Evolutionary conservation across 2,797 vertebrate species (phyloP).

Genomic region (Lepidocolaptes lacrymiger): DNA sequence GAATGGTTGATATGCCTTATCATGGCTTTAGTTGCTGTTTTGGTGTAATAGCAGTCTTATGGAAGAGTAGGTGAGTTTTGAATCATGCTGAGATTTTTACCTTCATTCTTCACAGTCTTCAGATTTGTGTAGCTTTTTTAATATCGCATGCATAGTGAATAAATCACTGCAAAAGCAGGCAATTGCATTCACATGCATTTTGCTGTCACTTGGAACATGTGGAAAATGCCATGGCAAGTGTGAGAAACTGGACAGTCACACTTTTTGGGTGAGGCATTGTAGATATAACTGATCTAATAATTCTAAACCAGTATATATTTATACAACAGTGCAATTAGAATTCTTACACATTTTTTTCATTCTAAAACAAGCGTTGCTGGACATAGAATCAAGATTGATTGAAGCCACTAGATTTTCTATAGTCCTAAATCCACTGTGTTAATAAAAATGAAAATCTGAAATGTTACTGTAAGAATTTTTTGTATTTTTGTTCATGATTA

Average conservation of each 20-base stretch:
- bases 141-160: neutral
- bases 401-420: neutral
- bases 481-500: neutral
- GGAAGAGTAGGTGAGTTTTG: neutral
- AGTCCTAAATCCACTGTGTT: neutral
- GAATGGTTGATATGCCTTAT: neutral
- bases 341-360: neutral
- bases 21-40: neutral
- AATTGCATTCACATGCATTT: accelerated
- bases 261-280: neutral
- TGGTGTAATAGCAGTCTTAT: neutral
- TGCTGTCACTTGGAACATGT: neutral
- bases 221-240: neutral
- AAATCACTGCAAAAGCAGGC: neutral
- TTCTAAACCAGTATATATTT: neutral
- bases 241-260: neutral
- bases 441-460: neutral
- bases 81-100: neutral
- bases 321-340: neutral
- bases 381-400: neutral
- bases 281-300: neutral
- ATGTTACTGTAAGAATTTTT: neutral
- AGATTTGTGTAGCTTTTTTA: neutral
- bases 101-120: neutral
- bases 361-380: neutral